phyloP scores from a whole-genome alignment of 1,140 invertebrate species.

The Apis dorsata region DNA sequence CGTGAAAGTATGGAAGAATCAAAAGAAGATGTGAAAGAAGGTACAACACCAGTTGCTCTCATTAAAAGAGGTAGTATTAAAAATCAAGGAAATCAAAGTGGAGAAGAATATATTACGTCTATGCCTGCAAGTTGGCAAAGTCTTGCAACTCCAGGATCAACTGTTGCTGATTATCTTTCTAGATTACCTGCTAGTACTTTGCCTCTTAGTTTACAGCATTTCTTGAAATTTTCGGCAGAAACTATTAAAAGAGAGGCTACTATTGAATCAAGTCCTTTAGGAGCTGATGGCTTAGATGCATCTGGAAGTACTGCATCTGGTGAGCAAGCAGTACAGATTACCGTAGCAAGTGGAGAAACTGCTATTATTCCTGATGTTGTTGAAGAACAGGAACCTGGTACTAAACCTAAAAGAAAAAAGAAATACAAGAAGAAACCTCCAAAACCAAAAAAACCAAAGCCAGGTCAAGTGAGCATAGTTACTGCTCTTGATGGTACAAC shows the following conservation, averaged over 20 bases:
- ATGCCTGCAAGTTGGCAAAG: slow-evolving; percentile 85
- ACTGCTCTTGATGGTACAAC: slow-evolving; percentile 86
- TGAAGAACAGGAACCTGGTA: slow-evolving; percentile 77
- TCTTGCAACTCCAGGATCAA: slow-evolving; percentile 84
- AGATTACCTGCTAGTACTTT: slow-evolving; percentile 83
- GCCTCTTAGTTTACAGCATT: slow-evolving; percentile 81
- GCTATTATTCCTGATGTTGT: slow-evolving; percentile 81
- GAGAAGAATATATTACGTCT: slow-evolving; percentile 75
- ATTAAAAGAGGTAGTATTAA: slow-evolving; percentile 80
- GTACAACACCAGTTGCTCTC: slow-evolving; percentile 79
- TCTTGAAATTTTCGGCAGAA: slow-evolving; percentile 82
- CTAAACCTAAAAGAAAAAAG: slow-evolving; percentile 86
- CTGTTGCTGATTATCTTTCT: slow-evolving; percentile 90
- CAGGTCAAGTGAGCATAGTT: slow-evolving; percentile 86
- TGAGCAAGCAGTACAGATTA: slow-evolving; percentile 77
- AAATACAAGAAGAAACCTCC: slow-evolving; percentile 90
- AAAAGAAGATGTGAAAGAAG: slow-evolving; percentile 79
- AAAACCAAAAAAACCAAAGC: slow-evolving; percentile 86
- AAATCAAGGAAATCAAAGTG: slow-evolving; percentile 71
- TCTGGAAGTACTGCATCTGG: slow-evolving; percentile 71
- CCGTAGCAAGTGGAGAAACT: slow-evolving; percentile 74
- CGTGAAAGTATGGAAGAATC: slow-evolving; percentile 80
- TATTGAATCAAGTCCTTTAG: slow-evolving; percentile 80
- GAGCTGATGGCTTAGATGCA: slow-evolving; percentile 75
- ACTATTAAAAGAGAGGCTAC: slow-evolving; percentile 80